A percentile compares a stretch with the other conserved stretches of the same genome.
These are phyloP conservation scores for Cynocephalus volans DNA, from an alignment of 2,113 vertebrate genomes.

Conservation along the genomic window DNA sequence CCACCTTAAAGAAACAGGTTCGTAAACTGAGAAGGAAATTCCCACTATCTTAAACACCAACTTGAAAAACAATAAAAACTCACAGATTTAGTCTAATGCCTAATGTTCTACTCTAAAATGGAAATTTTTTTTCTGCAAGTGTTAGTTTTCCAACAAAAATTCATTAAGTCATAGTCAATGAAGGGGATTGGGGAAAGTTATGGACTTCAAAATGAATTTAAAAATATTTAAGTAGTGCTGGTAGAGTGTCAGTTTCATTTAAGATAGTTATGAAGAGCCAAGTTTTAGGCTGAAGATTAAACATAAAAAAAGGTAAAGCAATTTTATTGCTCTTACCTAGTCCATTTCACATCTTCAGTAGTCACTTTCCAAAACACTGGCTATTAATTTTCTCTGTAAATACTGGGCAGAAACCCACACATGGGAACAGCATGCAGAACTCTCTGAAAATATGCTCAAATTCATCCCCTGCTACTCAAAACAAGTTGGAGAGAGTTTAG, in stretches of 20 bases:
- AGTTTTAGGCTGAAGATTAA: conserved; percentile 58
- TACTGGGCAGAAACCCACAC: conserved; percentile 80
- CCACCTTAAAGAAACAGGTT: not conserved
- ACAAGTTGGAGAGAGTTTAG: conserved; percentile 75
- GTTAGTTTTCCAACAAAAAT: conserved; percentile 56
- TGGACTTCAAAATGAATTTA: conserved; percentile 24
- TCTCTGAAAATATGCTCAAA: conserved; percentile 81
- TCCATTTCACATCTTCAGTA: conserved; percentile 77
- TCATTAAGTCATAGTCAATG: not conserved
- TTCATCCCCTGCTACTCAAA: conserved; percentile 78
- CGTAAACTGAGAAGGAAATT: not conserved
- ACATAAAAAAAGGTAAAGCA: conserved; percentile 64
- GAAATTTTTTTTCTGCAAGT: not conserved
- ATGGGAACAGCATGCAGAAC: conserved; percentile 75
- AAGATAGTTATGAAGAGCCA: conserved; percentile 53
- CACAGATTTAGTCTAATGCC: not conserved
- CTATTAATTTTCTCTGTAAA: conserved; percentile 81
- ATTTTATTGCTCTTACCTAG: conserved; percentile 71
- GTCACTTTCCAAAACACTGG: conserved; percentile 77
- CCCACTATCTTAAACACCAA: not conserved
- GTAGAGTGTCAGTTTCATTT: not conserved
- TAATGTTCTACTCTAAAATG: conserved; percentile 21
- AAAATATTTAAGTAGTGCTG: conserved; percentile 27
- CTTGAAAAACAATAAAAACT: conserved; percentile 1
- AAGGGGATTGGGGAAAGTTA: conserved; percentile 17